Conservation (phyloP, 2,113 vertebrate species). For the Acanthochromis polyacanthus region DNA sequence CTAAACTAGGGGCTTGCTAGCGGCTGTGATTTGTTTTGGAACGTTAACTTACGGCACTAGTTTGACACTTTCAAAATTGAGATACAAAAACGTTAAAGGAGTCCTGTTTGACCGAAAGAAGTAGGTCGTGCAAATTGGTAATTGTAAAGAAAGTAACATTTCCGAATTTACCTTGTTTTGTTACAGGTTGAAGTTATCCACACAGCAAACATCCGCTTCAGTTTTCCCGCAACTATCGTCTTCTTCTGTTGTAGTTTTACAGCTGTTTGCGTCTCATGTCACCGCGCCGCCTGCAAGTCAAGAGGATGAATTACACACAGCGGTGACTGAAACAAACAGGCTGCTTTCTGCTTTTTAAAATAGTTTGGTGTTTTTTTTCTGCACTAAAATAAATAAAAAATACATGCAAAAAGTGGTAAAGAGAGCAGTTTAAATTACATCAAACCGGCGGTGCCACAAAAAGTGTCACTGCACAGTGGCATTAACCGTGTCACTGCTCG, state of each 20-base stretch:
- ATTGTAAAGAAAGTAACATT: too few species aligned
- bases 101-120: not conserved
- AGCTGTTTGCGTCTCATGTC: accelerated
- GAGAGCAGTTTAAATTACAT: too few species aligned
- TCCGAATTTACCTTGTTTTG: conserved; percentile 25
- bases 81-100: not conserved
- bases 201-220: conserved; percentile 30
- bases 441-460: too few species aligned
- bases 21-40: conserved; percentile 3
- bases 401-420: too few species aligned
- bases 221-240: conserved; percentile 84
- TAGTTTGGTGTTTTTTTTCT: too few species aligned
- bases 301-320: accelerated
- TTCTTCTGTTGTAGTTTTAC: conserved; percentile 44
- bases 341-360: too few species aligned
- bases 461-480: too few species aligned
- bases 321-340: too few species aligned
- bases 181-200: not conserved
- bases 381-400: too few species aligned
- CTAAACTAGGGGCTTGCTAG: not conserved
- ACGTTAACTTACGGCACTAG: conserved; percentile 7
- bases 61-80: not conserved
- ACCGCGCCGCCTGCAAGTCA: conserved; percentile 21
- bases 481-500: too few species aligned
- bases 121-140: accelerated